phyloP scores from a whole-genome alignment of 2,888 invertebrate species.

The Artemia sp. region DNA sequence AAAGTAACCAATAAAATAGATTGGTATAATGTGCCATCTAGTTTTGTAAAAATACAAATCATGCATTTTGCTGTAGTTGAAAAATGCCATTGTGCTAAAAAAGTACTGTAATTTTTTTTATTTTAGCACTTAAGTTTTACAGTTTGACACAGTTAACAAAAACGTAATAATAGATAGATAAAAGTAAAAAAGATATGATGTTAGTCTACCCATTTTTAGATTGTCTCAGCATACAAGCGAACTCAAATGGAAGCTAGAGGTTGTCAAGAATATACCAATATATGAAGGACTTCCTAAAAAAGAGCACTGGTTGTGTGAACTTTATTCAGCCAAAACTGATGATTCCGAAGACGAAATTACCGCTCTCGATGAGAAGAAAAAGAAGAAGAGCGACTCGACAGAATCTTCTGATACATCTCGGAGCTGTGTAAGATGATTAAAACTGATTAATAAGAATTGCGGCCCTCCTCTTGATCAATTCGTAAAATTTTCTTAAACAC shows the following conservation, averaged over 20 bases:
- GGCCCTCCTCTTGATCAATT: no score
- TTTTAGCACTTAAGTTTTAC: no score
- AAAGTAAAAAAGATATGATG: no score
- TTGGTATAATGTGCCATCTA: no score
- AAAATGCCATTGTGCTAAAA: no score
- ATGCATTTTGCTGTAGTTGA: no score
- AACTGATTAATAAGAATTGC: background rate
- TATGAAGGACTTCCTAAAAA: background rate
- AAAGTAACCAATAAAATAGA: no score
- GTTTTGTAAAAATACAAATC: no score
- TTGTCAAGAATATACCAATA: background rate
- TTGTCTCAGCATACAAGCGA: constrained; percentile 7
- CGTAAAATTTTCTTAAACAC: no score
- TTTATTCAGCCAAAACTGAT: background rate
- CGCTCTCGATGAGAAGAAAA: background rate
- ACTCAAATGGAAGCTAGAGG: constrained; percentile 8
- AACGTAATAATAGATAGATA: no score
- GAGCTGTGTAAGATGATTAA: background rate
- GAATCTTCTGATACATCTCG: constrained; percentile 9
- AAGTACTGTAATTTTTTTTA: no score
- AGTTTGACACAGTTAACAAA: no score
- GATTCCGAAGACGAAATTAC: background rate
- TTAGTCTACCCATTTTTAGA: background rate
- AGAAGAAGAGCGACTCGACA: background rate
- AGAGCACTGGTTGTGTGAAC: background rate